Base-by-base conservation (phyloP, 2,113 vertebrate genomes). In the Nesoenas mayeri region DNA sequence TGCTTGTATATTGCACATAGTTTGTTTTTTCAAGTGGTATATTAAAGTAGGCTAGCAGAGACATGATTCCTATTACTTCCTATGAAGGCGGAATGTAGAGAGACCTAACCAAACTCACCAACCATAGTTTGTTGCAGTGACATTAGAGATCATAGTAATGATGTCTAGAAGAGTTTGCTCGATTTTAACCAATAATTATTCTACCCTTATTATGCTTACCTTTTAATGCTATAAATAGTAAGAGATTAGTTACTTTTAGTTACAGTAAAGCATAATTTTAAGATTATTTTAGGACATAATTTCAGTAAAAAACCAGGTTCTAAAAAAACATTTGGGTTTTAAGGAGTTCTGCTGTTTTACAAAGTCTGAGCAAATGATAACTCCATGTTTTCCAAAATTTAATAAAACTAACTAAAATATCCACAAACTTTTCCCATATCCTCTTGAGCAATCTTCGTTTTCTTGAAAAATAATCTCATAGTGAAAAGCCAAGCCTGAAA, bases 131-230 rank as follows among this genome's bases (percentile, higher is more conserved):
- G 65, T 70, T 95, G 77, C 93, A 95, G 92, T 94, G 94, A 79
- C 81, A 92, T 72, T 84, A 85, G 17, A 87, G 94, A 92, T 85
- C 53, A 56, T 64, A 20, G 15, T 31, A 96, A 95, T 72, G 79
- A 91, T 82, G 91, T 95, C 81, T 48, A 61, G 70, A 91, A 93
- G 64, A 96, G 32, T 72, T 93, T 67, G 26, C 82, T 94, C 60
- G 95, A 67, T 89, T 97, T 97, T 96, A 95, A 95, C 72, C 79
- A 97, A 83, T 95, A 94, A 94, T 96, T 73, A 91, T 96, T 89
- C 93, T 82, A 62, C 13, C 32, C 34, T 71, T 88, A 91, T 89
- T 97, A 85, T 79, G 60, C 56, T 93, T 96, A 92, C 2, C 18
- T 81, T 88, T 74, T 47, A 71, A 34, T 74, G 72, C 50, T 93